phyloP scores from a whole-genome alignment of 2,888 invertebrate genomes.

The Sepiola atlantica region DNA sequence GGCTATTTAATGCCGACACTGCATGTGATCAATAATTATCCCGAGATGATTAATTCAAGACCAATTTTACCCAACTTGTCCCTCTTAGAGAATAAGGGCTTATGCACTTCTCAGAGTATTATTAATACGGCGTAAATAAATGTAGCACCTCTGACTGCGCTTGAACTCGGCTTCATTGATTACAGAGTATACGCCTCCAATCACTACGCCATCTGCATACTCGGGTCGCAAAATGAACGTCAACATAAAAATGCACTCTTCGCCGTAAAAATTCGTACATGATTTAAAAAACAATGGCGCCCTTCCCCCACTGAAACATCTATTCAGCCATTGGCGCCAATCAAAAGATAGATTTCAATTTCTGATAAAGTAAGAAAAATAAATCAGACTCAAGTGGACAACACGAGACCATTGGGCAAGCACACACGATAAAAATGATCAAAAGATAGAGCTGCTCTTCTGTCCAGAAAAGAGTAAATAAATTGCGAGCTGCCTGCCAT shows the following conservation, averaged over 20 bases:
- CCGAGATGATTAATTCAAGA: no score
- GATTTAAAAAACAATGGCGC: not conserved
- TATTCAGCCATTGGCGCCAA: not conserved
- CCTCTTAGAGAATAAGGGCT: no score
- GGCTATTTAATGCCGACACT: no score
- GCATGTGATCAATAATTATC: no score
- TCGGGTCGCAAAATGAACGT: not conserved
- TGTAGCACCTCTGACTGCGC: no score
- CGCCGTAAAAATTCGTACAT: not conserved
- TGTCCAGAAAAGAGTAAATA: not conserved
- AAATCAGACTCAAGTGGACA: not conserved
- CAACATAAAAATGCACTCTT: not conserved
- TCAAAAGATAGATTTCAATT: not conserved
- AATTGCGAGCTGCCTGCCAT: not conserved
- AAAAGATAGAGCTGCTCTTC: not conserved
- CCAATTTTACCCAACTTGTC: no score
- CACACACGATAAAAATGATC: not conserved
- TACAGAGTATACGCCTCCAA: no score
- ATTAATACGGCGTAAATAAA: no score
- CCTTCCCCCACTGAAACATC: not conserved
- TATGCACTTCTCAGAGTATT: no score
- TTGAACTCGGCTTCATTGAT: no score
- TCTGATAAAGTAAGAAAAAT: not conserved
- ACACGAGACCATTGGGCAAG: not conserved
- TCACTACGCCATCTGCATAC: not conserved